Conservation (phyloP, 2,113 vertebrate species). For the Syngnathus floridae region DNA sequence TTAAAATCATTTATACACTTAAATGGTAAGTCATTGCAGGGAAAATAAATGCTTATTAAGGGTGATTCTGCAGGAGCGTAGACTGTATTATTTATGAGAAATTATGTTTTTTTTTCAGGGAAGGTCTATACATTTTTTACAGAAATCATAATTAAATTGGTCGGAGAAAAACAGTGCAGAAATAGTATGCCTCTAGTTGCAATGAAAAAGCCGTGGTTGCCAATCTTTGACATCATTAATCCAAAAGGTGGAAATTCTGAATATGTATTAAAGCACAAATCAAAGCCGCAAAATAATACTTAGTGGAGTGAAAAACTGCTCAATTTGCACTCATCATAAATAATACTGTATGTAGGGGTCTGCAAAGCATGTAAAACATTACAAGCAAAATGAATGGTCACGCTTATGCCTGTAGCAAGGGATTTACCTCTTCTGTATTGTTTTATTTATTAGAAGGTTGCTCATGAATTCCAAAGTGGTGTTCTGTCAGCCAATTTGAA, state of each 20-base stretch:
- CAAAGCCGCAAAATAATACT: neutral
- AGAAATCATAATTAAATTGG: too few species aligned
- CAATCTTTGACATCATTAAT: neutral
- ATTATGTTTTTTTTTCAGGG: too few species aligned
- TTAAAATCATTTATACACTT: too few species aligned
- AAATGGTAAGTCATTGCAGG: too few species aligned
- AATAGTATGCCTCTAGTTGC: neutral
- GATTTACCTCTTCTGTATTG: slow-evolving; percentile 18
- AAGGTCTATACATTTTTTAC: too few species aligned
- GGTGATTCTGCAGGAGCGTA: too few species aligned
- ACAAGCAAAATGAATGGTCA: slow-evolving; percentile 26
- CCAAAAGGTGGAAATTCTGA: neutral
- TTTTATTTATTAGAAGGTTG: slow-evolving; percentile 22
- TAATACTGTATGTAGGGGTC: neutral
- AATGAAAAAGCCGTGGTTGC: neutral
- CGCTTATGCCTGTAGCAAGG: slow-evolving; percentile 11
- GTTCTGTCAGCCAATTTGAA: slow-evolving; percentile 30
- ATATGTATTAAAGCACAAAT: slow-evolving; percentile 2
- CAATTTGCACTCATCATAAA: neutral
- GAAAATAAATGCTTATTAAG: too few species aligned
- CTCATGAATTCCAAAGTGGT: neutral
- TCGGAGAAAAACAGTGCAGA: neutral
- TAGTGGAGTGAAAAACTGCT: neutral
- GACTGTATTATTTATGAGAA: too few species aligned
- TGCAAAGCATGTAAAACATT: slow-evolving; percentile 2